Conservation (phyloP, 2,797 vertebrate genomes). For the Pseudocheirus occidentalis region DNA sequence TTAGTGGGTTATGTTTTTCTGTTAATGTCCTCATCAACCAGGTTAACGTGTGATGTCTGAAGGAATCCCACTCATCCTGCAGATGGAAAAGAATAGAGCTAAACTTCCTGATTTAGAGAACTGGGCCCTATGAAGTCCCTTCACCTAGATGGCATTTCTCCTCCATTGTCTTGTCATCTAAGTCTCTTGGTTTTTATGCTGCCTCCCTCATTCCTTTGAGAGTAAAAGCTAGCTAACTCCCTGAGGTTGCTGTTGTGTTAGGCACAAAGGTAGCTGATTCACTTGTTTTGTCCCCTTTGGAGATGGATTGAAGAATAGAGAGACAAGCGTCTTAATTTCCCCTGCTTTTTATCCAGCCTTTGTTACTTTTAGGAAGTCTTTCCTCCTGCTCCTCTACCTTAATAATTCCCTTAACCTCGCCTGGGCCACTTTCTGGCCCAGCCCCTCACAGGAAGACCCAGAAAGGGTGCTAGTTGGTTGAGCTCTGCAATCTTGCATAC, state of each 20-base stretch:
- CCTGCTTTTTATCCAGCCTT: slow-evolving; percentile 23
- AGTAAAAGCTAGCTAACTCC: neutral
- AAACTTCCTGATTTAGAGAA: neutral
- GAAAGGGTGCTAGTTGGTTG: neutral
- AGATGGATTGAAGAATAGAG: slow-evolving; percentile 27
- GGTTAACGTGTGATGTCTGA: slow-evolving; percentile 59
- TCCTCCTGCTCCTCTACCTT: neutral
- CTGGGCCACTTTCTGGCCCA: neutral
- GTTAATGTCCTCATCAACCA: slow-evolving; percentile 66
- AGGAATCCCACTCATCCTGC: slow-evolving; percentile 47
- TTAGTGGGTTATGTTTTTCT: slow-evolving; percentile 67
- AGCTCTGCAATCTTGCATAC: slow-evolving; percentile 36
- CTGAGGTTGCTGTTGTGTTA: slow-evolving; percentile 51
- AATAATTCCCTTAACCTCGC: slow-evolving; percentile 27
- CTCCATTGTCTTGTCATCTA: slow-evolving; percentile 5
- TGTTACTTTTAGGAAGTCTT: slow-evolving; percentile 45
- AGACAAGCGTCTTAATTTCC: slow-evolving; percentile 33
- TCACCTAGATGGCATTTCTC: slow-evolving; percentile 40
- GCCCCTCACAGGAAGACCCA: neutral
- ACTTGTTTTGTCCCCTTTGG: slow-evolving; percentile 51
- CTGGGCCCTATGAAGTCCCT: neutral
- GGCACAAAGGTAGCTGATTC: slow-evolving; percentile 64
- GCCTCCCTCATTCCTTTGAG: slow-evolving; percentile 15
- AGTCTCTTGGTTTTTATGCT: neutral
- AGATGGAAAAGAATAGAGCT: slow-evolving; percentile 54